Evolutionary conservation across 1,140 invertebrate species (phyloP).

Genomic region (Oryctes rhinoceros): DNA sequence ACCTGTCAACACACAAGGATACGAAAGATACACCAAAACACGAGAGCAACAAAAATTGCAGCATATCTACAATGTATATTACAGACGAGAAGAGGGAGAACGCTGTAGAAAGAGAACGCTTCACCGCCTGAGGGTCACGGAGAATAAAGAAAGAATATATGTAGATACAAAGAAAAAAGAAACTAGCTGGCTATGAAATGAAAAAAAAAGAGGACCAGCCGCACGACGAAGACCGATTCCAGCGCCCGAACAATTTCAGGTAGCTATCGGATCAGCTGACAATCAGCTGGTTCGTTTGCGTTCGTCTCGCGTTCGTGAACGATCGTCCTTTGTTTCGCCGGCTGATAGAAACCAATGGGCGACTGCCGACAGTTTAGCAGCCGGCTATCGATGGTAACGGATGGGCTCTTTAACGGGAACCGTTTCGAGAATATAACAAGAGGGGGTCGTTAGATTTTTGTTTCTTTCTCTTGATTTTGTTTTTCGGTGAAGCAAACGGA

Average conservation of each 20-base stretch:
- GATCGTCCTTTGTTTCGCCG: conserved; percentile 20
- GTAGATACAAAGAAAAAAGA: too few relatives aligned
- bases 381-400: neutral
- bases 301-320: neutral
- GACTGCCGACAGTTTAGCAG: neutral
- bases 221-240: neutral
- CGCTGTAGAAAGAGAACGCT: neutral
- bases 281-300: conserved; percentile 17
- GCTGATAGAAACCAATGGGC: conserved; percentile 12
- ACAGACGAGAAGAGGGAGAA: neutral
- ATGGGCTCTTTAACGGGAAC: neutral
- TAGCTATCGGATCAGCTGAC: conserved; percentile 29
- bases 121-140: neutral
- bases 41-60: too few relatives aligned
- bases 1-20: too few relatives aligned
- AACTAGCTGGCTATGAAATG: neutral
- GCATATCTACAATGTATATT: too few relatives aligned
- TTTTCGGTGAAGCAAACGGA: too few relatives aligned
- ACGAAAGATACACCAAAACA: too few relatives aligned
- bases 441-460: neutral
- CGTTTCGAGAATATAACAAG: too few relatives aligned
- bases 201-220: neutral
- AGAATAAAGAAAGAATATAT: neutral
- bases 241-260: neutral
- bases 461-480: neutral